Base-by-base conservation (phyloP, 1,140 invertebrate genomes). In the Drosophila sucinea region DNA sequence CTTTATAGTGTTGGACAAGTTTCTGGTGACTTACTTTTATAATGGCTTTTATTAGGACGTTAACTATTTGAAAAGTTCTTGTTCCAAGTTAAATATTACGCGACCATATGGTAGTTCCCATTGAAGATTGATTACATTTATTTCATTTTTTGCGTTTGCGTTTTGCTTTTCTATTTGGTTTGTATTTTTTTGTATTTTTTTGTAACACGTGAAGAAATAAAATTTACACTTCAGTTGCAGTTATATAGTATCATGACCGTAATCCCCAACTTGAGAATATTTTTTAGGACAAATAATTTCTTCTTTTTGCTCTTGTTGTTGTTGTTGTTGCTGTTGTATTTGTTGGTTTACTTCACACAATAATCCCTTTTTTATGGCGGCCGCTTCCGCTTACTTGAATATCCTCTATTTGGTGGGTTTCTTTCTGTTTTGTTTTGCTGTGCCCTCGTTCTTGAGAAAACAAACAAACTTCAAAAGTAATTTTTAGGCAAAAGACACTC, bases 381-480 rank as follows among this genome's bases (percentile, higher is more conserved):
- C 65, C 71, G 55, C 55, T 66, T 63, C 54, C 71, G 60, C 70
- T 44, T 70, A 70, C 76, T 75, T 77, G 58, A 65, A 68, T 30
- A 60, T 35, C 58, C 44, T 80, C 67, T 67, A 67, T 55, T 67
- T 32, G 29, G 8, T 35, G 66, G 40, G 6, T 54, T 63, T 54
- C 29, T 32, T 51, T 62, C 30, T 6, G 25, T 63, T 75, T 54
- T 64, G 33, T 78, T 75, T 38, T 56, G 67, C 44, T 56, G 67
- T 69, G 69, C 77, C 73, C 85, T 75, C 56, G 70, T 71, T 74
- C 65, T 60, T 73, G 70, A 47, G 55, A 68, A 64, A 70, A 68
- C 78, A 79, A 87, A 86, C 79, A 86, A 77, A 79, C 73, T 86
- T 86, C 29, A 54, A 77, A 87, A 74, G 70, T 83, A 77, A 83